phyloP scores from a whole-genome alignment of 2,797 vertebrate species.

The Gallinago solitaria region DNA sequence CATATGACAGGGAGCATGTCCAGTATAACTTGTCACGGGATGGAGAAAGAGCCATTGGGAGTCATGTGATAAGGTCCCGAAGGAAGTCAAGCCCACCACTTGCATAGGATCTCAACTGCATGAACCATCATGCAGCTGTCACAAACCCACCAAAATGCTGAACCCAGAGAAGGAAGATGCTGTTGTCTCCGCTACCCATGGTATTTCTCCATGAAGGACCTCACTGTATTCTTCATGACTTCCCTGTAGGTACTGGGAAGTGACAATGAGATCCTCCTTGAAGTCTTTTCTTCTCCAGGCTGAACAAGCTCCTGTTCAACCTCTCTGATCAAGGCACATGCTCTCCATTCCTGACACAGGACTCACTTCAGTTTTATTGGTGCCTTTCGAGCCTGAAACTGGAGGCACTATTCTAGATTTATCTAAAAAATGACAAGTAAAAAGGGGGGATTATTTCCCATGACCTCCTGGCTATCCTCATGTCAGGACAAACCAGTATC shows the following conservation, averaged over 20 bases:
- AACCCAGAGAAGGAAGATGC: background rate
- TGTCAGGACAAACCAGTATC: background rate
- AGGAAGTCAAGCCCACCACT: background rate
- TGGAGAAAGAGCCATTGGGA: background rate
- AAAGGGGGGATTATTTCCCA: background rate
- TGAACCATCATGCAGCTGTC: background rate
- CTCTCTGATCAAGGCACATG: background rate
- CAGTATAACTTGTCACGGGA: no score
- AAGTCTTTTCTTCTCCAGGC: background rate
- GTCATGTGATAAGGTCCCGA: background rate
- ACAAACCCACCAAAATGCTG: background rate
- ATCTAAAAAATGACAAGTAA: background rate
- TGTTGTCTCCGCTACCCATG: background rate
- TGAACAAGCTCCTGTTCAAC: background rate
- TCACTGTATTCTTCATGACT: background rate
- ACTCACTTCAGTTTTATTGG: background rate
- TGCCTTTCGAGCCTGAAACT: background rate
- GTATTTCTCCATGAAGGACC: background rate
- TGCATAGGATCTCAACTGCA: background rate
- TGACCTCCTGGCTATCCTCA: background rate
- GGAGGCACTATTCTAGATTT: background rate
- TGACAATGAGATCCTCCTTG: background rate
- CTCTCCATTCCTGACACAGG: fast-evolving
- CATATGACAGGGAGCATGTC: background rate
- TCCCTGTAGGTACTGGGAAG: background rate